A percentile compares a stretch with the other conserved stretches of the same genome.
These are phyloP conservation scores for Bugulina stolonifera DNA, from an alignment of 2,888 invertebrate species.

Conservation along the genomic window DNA sequence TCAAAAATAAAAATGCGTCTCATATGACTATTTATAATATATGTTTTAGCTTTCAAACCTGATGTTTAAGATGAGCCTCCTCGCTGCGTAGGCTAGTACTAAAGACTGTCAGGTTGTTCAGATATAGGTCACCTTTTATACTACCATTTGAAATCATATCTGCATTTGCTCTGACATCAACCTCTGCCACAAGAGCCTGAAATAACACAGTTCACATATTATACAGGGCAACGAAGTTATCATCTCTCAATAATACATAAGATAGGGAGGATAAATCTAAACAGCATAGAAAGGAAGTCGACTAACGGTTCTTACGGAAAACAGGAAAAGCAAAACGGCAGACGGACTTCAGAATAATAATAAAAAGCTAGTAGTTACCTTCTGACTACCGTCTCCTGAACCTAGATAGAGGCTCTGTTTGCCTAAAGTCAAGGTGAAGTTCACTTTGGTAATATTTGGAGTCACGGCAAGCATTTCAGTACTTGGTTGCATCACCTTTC, in stretches of 20 bases:
- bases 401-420: neutral
- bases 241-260: too few species aligned
- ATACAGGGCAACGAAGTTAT: too few species aligned
- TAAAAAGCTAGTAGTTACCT: too few species aligned
- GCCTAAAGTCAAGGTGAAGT: neutral
- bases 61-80: neutral
- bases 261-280: too few species aligned
- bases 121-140: neutral
- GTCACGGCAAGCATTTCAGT: neutral
- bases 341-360: too few species aligned
- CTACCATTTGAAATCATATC: neutral
- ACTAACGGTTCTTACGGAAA: too few species aligned
- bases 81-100: neutral
- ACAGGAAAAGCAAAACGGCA: too few species aligned
- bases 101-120: neutral
- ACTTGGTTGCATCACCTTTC: neutral
- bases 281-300: too few species aligned
- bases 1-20: too few species aligned
- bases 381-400: constrained; percentile 3
- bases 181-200: constrained; percentile 17
- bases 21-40: too few species aligned
- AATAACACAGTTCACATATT: too few species aligned
- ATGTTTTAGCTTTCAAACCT: too few species aligned
- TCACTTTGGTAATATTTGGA: neutral
- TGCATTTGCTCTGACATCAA: neutral